Conservation (phyloP, 2,797 vertebrate species). For the Ataeniobius toweri region DNA sequence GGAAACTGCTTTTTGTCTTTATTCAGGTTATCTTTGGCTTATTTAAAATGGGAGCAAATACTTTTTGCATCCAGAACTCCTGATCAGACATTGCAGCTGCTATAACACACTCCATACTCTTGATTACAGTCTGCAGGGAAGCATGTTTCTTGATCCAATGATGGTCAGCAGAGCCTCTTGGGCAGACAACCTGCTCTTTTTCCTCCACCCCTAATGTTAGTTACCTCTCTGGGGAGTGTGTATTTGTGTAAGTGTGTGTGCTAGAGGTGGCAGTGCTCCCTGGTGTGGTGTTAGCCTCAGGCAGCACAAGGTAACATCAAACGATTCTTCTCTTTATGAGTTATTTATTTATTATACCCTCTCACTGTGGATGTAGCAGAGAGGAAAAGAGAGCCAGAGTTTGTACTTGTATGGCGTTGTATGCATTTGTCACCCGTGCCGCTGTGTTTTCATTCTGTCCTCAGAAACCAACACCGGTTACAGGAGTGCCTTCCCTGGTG, state of each 20-base stretch:
- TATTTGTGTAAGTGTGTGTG: conserved; percentile 31
- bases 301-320: conserved; percentile 82
- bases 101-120: conserved; percentile 2
- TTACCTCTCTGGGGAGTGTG: conserved; percentile 50
- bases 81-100: conserved; percentile 15
- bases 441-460: conserved; percentile 59
- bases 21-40: neutral
- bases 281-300: conserved; percentile 76
- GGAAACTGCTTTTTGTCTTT: neutral
- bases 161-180: conserved; percentile 34
- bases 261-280: conserved; percentile 62
- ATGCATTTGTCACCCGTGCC: conserved; percentile 59
- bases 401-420: conserved; percentile 46
- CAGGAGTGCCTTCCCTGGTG: conserved; percentile 46
- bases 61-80: conserved; percentile 7
- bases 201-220: conserved; percentile 41
- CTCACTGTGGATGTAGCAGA: conserved; percentile 27
- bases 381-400: conserved; percentile 30
- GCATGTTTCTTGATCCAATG: conserved; percentile 27
- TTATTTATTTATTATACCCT: conserved; percentile 73
- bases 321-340: conserved; percentile 74
- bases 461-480: conserved; percentile 52
- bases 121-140: conserved; percentile 23
- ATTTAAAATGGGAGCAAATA: neutral
- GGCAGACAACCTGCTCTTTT: conserved; percentile 47